Evolutionary conservation across 2,113 vertebrate species (phyloP), one percentile per base, ranked within the genome.

Genomic region (Brachypteracias leptosomus): DNA sequence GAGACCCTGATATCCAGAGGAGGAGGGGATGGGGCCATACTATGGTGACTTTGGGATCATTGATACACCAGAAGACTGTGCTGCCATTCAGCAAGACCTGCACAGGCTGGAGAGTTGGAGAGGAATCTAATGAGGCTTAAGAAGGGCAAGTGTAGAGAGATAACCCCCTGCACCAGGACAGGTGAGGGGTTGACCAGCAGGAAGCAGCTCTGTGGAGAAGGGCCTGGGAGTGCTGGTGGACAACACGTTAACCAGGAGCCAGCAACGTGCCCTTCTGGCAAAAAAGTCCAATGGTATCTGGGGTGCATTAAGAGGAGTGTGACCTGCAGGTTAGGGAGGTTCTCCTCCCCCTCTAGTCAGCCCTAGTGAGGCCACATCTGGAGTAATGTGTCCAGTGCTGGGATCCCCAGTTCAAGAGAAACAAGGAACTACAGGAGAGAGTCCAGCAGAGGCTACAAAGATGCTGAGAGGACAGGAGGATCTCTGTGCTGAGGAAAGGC

Each of bases 1-100:
- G 63, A 68, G 11, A 29, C 19, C 11, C 12, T 46, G 4, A 6
- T 51, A n/a, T 7, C 25, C 42, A 36, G 40, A 29, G 40, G 47
- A 73, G 16, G 52, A 15, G 49, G 70, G 47, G 58, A 51, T 24
- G 22, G 67, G 20, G 11, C 26, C 12, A 9, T 49, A 16, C 42
- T 11, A 6, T 20, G 13, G 8, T 38, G 3, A 2, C 47, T 74
- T 26, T 8, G 19, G 5, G n/a, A 26, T 76, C 1, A 0, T 6
- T 51, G 52, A 28, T 29, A 29, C 26, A 14, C 15, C 52, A 54
- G 52, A 26, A 42, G 42, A 42, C 42, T 42, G 42, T 15, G 25
- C 51, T 52, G 46, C 51, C 25, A 28, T 26, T 52, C 51, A 28
- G 51, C 15, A 21, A 25, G 51, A 52, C 51, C 12, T 28, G 51